These are phyloP conservation scores for Lamellibrachia luymesi DNA, from an alignment of 1,140 invertebrate genomes.

Conservation along the genomic window DNA sequence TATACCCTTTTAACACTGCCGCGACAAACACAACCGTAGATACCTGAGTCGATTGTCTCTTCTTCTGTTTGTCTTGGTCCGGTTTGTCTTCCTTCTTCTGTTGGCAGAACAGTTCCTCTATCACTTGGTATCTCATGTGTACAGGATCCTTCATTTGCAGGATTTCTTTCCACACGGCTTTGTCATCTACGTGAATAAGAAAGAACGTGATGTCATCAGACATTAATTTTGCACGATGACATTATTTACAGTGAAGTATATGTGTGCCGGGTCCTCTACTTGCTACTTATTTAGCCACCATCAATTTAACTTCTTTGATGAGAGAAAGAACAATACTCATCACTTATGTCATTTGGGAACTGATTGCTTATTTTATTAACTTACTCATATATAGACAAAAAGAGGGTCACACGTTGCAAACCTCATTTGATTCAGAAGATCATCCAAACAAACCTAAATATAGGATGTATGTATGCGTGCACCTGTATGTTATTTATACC, in stretches of 20 bases:
- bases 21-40: neutral
- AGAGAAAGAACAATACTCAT: too few species aligned
- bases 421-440: too few species aligned
- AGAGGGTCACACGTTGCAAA: too few species aligned
- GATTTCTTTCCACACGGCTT: constrained; percentile 85
- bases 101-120: constrained; percentile 53
- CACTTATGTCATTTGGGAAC: too few species aligned
- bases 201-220: constrained; percentile 27
- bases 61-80: neutral
- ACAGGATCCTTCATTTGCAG: constrained; percentile 77
- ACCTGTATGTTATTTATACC: neutral
- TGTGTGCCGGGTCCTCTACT: neutral
- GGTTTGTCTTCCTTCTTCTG: constrained; percentile 30
- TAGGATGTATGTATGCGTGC: too few species aligned
- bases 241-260: constrained; percentile 13
- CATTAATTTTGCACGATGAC: neutral
- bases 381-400: too few species aligned
- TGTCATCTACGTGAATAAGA: constrained; percentile 64
- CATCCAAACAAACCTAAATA: too few species aligned
- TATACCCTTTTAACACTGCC: too few species aligned
- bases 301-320: too few species aligned
- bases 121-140: constrained; percentile 53
- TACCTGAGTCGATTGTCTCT: neutral
- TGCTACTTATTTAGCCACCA: too few species aligned
- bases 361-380: too few species aligned